Conservation (phyloP, 2,888 invertebrate genomes). For the Conomelus anceps region DNA sequence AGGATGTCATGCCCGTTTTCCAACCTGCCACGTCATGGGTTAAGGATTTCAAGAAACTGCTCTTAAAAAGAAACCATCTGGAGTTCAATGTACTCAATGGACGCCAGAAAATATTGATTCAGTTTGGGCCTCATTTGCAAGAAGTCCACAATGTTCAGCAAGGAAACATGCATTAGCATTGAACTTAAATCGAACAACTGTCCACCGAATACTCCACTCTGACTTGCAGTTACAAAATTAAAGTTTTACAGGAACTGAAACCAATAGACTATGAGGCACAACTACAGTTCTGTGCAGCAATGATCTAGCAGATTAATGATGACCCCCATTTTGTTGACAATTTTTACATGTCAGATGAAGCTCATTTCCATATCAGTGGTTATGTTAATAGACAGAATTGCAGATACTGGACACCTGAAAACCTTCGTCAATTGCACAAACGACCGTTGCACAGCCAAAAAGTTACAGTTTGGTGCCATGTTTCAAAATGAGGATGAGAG, state of each 20-base stretch:
- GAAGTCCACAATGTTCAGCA: not conserved
- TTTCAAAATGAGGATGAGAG: not conserved
- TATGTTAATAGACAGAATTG: constrained; percentile 1
- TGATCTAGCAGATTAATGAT: not conserved
- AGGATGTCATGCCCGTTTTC: constrained; percentile 31
- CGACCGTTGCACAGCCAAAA: not conserved
- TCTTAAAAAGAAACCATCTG: not conserved
- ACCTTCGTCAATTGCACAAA: not conserved
- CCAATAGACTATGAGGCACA: not conserved
- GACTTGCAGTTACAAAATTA: not conserved
- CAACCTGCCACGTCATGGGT: constrained; percentile 34
- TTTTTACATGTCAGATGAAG: not conserved
- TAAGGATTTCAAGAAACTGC: not conserved
- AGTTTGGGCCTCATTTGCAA: not conserved
- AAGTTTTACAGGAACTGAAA: not conserved
- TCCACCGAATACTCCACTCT: not conserved
- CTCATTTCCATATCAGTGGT: not conserved
- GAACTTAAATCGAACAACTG: not conserved
- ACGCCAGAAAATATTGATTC: not conserved
- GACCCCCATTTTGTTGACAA: not conserved
- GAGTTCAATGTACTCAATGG: not conserved
- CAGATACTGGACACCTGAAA: not conserved
- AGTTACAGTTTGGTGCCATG: not conserved
- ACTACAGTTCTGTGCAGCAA: not conserved
- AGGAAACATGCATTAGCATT: not conserved